A percentile compares a stretch with the other conserved stretches of the same genome.
These are phyloP conservation scores for Albula goreensis DNA, from an alignment of 2,113 vertebrate species.

Conservation along the genomic window DNA sequence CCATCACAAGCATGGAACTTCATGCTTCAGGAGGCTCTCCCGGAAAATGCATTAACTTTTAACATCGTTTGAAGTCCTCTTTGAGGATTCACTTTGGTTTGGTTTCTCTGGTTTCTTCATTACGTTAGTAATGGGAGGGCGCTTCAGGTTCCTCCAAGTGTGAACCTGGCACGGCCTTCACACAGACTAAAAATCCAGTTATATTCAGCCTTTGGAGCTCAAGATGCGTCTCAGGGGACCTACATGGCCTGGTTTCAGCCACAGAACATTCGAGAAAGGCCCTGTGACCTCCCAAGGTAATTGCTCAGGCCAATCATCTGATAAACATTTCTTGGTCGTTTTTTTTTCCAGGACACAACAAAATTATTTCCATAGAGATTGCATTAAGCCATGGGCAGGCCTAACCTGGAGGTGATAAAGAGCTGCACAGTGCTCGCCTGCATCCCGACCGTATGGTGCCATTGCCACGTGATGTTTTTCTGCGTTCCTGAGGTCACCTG, in stretches of 20 bases:
- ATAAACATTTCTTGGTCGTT: conserved; percentile 28
- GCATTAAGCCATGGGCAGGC: conserved; percentile 36
- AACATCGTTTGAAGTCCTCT: conserved; percentile 16
- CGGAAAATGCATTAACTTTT: not conserved
- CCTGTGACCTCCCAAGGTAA: conserved; percentile 19
- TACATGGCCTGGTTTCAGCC: conserved; percentile 28
- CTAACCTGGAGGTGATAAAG: conserved; percentile 35
- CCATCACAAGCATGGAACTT: not conserved
- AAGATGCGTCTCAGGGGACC: conserved; percentile 26
- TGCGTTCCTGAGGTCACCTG: conserved; percentile 76
- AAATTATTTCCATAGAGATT: conserved; percentile 42
- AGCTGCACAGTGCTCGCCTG: conserved; percentile 59
- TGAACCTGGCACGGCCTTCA: conserved; percentile 20
- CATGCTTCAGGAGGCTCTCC: not conserved
- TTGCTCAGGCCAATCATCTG: conserved; percentile 34
- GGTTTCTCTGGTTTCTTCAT: not conserved
- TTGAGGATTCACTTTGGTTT: conserved; percentile 27
- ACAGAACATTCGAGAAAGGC: not conserved
- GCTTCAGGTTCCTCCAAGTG: conserved; percentile 21
- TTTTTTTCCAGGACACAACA: conserved; percentile 39
- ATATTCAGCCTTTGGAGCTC: conserved; percentile 24
- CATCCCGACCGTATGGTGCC: conserved; percentile 49
- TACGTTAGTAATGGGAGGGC: conserved; percentile 2
- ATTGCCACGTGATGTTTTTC: conserved; percentile 73
- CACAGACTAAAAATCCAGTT: not conserved